Base-by-base conservation (phyloP, 2,113 vertebrate species). In the Thinocorus orbignyianus region DNA sequence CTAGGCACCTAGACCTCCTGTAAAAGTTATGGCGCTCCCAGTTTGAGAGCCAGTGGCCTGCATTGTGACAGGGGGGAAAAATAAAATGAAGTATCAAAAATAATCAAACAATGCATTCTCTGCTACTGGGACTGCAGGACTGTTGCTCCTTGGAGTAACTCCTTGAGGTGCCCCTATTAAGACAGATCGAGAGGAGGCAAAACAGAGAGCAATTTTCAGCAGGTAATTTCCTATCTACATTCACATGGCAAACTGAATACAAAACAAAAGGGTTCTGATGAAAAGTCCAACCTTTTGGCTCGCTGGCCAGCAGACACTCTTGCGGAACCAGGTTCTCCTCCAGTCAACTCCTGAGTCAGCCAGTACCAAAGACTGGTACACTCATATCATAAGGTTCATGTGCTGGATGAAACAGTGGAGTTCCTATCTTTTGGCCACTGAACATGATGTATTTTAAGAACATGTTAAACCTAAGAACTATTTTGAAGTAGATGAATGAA, bases 221-320 rank as follows among this genome's bases (percentile, higher is more conserved):
- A n/a, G n/a, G n/a, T n/a, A n/a, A 37, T 23, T 66, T 66, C 41
- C 31, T 55, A 44, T 2, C 33, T 61, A 19, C 31, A 24, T 1
- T 48, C 48, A 26, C 28, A 20, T 2, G 14, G 26, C 9, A 25
- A 44, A 65, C 51, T 62, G 39, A 51, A 10, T 5, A 6, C 30
- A 42, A 65, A 13, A 62, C 14, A 33, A 4, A n/a, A 10, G 13
- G 9, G 10, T 17, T 46, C 7, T 13, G 65, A 30, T 2, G 6
- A 24, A 7, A 35, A 61, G 26, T 4, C 26, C 42, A 42, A 23
- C 26, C 10, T 4, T 39, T 10, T 1, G 2, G 2, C 48, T 33
- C 5, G 0, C n/a, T 51, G 44, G 10, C 18, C 52, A n/a, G n/a
- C 7, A 12, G 39, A 24, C 25, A 31, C 33, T 37, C 15, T 5